Base-by-base conservation (phyloP, 2,888 invertebrate species). In the Chalcis sispes region DNA sequence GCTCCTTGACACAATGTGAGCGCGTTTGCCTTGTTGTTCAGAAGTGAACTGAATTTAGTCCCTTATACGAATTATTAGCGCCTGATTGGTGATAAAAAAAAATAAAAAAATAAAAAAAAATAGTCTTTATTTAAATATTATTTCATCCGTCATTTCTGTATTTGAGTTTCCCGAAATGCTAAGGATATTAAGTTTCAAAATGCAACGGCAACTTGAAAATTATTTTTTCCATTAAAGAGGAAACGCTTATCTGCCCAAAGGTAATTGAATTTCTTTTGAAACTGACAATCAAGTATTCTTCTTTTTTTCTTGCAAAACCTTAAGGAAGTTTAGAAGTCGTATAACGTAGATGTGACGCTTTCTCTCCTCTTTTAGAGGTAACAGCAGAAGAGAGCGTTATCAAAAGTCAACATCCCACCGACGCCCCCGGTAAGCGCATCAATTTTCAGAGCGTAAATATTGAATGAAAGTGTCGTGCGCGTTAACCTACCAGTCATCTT, bases 191-290 rank as follows among this genome's bases (percentile, higher is more conserved):
- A 48, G 65, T 65, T 72, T 65, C 25, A 59, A 67, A 54, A 61
- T 46, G 40, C n/a, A 50, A 29, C 46, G 5, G 52, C 32, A 40
- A 13, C 54, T 70, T 18, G 40, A 52, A 32, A 46, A 42, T 2
- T 61, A 52, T 59, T 61, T 73, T n/a, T 72, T 59, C 52, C 40
- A 32, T 66, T 36, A 52, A 61, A 61, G 61, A 56, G n/a, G n/a
- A n/a, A 42, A 48, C 54, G 25, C 58, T 58, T 58, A 36, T 32
- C 54, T 36, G 48, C n/a, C 23, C 36, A n/a, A 10, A 8, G 56
- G 27, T 75, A 75, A 75, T 71, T 59, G 75, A 75, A 75, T 75
- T 75, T 75, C 75, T 75, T 71, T 59, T 71, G 13, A 36, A 71
- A 71, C 75, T 65, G 70, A 75, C 71, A 75, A 75, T 75, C 75